Evolutionary conservation across 2,113 vertebrate genomes (phyloP).

Genomic region (Rhynchopsitta pachyrhyncha): DNA sequence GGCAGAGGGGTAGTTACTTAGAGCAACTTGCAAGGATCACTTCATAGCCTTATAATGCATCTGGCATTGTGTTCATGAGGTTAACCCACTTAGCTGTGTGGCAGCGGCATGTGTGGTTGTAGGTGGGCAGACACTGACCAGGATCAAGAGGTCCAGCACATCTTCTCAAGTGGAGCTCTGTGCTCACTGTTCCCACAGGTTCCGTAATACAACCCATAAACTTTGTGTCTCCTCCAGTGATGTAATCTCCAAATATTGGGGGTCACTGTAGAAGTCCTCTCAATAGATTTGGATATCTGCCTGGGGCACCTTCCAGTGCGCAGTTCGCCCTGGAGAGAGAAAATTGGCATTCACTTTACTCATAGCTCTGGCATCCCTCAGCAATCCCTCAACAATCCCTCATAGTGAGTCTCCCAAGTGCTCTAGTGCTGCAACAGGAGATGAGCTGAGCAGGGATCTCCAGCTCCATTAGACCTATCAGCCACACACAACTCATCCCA

Average conservation of each 20-base stretch:
- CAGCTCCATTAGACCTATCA: background rate
- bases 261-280: background rate
- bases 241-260: background rate
- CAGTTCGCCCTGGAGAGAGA: background rate
- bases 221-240: background rate
- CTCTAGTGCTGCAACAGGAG: background rate
- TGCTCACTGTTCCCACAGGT: background rate
- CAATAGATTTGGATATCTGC: background rate
- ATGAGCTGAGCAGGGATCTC: background rate
- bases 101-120: background rate
- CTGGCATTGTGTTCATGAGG: background rate
- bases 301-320: background rate
- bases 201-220: background rate
- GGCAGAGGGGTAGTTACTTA: background rate
- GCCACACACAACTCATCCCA: background rate
- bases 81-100: fast-evolving
- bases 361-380: background rate
- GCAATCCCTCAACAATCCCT: background rate
- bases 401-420: background rate
- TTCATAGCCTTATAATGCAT: background rate
- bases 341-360: background rate
- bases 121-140: background rate
- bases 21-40: background rate
- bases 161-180: background rate
- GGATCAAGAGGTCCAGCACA: background rate